These are phyloP conservation scores for Acipenser oxyrinchus DNA, from an alignment of 2,797 vertebrate species.

Conservation along the genomic window DNA sequence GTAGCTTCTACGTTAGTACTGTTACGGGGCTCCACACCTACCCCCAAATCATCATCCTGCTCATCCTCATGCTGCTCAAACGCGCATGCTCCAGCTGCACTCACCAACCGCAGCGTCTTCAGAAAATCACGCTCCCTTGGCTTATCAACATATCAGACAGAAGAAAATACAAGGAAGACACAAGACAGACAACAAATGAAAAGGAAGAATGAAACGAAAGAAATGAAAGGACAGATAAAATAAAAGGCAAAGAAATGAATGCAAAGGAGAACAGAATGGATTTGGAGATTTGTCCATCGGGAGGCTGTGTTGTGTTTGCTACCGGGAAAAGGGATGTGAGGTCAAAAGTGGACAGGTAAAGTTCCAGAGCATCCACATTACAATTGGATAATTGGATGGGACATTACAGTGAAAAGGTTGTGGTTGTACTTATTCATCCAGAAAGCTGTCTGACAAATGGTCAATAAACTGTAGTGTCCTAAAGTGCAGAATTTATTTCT, in stretches of 20 bases:
- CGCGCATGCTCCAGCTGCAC: slow-evolving; percentile 93
- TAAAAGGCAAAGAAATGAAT: slow-evolving; percentile 60
- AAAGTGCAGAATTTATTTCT: too few relatives aligned
- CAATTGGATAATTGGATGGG: too few relatives aligned
- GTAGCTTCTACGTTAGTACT: slow-evolving; percentile 69
- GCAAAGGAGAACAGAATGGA: slow-evolving; percentile 64
- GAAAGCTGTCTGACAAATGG: too few relatives aligned
- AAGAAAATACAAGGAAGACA: slow-evolving; percentile 68
- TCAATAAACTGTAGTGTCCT: too few relatives aligned
- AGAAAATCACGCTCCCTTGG: slow-evolving; percentile 99
- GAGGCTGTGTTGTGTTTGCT: too few relatives aligned
- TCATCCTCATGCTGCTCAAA: slow-evolving; percentile 98
- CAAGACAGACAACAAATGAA: slow-evolving; percentile 72
- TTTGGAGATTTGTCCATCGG: slow-evolving; percentile 41
- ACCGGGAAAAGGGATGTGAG: slow-evolving; percentile 30
- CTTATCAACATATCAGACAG: slow-evolving; percentile 79
- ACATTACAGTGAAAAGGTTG: too few relatives aligned
- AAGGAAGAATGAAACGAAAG: slow-evolving; percentile 54
- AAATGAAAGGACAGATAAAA: slow-evolving; percentile 49
- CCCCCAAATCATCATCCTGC: slow-evolving; percentile 98
- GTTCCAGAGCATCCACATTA: too few relatives aligned
- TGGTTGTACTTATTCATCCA: too few relatives aligned
- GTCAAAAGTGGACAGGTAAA: too few relatives aligned
- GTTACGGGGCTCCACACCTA: slow-evolving; percentile 87
- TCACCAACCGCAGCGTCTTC: slow-evolving; percentile 99